Evolutionary conservation across 2,797 vertebrate genomes (phyloP).

Genomic region (Xenops minutus): DNA sequence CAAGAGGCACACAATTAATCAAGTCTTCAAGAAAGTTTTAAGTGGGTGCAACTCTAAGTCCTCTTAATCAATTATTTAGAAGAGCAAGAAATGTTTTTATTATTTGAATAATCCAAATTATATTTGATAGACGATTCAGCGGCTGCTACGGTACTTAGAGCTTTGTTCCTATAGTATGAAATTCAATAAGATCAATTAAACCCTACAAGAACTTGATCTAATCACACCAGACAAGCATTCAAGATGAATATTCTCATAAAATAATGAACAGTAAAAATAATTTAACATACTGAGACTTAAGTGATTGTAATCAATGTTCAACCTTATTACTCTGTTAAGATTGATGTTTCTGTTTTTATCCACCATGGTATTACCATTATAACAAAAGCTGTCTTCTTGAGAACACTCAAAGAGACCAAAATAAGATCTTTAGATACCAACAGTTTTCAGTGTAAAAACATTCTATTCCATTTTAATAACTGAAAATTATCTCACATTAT

Average conservation of each 20-base stretch:
- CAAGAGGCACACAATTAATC: not conserved
- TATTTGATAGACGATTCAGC: not conserved
- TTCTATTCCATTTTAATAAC: not conserved
- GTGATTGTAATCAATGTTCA: not conserved
- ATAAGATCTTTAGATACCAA: not conserved
- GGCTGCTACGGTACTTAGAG: not conserved
- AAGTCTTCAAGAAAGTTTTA: not conserved
- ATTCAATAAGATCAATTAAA: slow-evolving; percentile 9
- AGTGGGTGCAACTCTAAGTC: not conserved
- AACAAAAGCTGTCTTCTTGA: not conserved
- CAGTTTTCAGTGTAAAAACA: not conserved
- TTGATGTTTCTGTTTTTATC: not conserved
- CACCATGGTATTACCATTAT: not conserved
- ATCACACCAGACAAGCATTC: not conserved
- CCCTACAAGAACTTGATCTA: not conserved
- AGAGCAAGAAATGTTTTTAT: not conserved
- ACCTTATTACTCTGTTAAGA: not conserved
- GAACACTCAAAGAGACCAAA: not conserved
- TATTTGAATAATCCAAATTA: not conserved
- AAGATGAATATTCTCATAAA: not conserved
- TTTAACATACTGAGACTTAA: slow-evolving; percentile 15
- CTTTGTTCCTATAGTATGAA: not conserved
- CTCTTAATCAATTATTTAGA: not conserved
- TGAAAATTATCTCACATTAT: not conserved
- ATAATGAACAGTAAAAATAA: slow-evolving; percentile 16